These are phyloP conservation scores for Drusus annulatus DNA, from an alignment of 1,140 invertebrate species.

Conservation along the genomic window DNA sequence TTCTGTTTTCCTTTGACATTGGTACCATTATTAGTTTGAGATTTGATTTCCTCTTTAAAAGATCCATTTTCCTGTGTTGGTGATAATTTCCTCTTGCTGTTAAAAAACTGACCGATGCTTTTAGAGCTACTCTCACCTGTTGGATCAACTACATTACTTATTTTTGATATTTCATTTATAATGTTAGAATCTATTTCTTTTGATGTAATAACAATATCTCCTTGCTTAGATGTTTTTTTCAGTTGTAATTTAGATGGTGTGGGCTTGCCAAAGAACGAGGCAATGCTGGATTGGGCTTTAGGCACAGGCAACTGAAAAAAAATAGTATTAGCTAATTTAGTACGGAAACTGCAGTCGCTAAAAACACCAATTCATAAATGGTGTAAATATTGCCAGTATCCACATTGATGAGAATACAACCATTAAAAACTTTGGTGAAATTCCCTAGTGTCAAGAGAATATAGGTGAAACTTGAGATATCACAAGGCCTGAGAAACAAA, in stretches of 20 bases:
- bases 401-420: no score
- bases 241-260: slow-evolving; percentile 4
- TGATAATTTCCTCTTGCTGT: slow-evolving; percentile 7
- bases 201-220: no score
- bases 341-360: no score
- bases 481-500: no score
- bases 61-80: not conserved
- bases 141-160: not conserved
- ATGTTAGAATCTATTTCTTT: not conserved
- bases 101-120: not conserved
- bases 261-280: slow-evolving; percentile 51
- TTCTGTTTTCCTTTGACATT: slow-evolving; percentile 33
- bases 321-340: no score
- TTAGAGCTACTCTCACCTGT: slow-evolving; percentile 1
- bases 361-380: no score
- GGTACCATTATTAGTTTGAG: not conserved
- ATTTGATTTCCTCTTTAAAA: not conserved
- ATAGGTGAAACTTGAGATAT: no score
- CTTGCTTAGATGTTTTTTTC: not conserved
- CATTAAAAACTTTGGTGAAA: no score
- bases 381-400: no score
- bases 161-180: no score
- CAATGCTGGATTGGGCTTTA: slow-evolving; percentile 42
- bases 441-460: no score
- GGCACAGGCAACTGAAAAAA: slow-evolving; percentile 36